phyloP scores from a whole-genome alignment of 2,888 invertebrate genomes.

The Lathronympha strigana region DNA sequence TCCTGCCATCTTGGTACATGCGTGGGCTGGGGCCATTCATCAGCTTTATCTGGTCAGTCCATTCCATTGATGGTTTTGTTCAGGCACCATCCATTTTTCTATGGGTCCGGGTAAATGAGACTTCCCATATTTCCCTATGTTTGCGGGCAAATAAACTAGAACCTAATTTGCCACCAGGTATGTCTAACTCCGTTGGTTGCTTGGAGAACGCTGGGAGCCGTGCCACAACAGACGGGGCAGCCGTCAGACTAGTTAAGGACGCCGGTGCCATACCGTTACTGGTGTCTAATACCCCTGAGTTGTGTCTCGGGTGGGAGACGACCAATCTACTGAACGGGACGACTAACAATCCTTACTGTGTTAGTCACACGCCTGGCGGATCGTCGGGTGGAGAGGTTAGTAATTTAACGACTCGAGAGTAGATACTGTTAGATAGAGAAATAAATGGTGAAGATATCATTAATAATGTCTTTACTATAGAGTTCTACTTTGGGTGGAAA shows the following conservation, averaged over 20 bases:
- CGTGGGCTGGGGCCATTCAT: no score
- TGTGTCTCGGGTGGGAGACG: conserved; percentile 95
- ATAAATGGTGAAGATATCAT: no score
- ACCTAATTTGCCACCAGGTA: conserved; percentile 70
- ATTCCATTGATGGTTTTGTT: no score
- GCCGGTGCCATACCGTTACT: conserved; percentile 93
- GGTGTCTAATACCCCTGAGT: conserved; percentile 94
- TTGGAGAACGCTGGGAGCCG: conserved; percentile 70
- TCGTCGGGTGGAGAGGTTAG: conserved; percentile 94
- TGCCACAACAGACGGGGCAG: conserved; percentile 87
- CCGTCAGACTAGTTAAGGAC: conserved; percentile 84
- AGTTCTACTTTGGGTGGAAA: no score
- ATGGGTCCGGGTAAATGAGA: no score
- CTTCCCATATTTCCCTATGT: no score
- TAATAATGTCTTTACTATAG: no score
- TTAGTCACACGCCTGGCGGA: conserved; percentile 90
- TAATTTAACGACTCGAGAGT: neutral
- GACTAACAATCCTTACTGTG: conserved; percentile 93
- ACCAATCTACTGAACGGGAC: conserved; percentile 90
- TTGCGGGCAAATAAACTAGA: neutral
- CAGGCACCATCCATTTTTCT: no score
- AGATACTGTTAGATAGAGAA: no score
- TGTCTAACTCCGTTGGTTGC: conserved; percentile 89
- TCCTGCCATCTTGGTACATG: no score
- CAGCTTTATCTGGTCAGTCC: no score